A percentile compares a stretch with the other conserved stretches of the same genome.
phyloP scores from a whole-genome alignment of 2,113 vertebrate genomes.

The Dendropsophus ebraccatus region DNA sequence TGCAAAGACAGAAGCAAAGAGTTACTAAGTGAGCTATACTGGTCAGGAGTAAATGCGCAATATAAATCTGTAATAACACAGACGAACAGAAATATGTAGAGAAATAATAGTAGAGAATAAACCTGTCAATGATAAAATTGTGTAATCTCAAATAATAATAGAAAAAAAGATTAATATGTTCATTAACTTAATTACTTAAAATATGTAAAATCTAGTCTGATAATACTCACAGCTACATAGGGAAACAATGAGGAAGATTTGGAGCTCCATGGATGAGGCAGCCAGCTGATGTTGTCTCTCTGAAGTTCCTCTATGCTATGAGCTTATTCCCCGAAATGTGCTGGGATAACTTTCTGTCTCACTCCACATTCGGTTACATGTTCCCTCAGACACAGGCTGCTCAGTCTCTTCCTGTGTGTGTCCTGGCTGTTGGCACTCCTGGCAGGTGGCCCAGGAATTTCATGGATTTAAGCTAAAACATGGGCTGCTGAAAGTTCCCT shows the following conservation, averaged over 20 bases:
- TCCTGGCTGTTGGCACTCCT: conserved; percentile 25
- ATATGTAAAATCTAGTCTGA: too few relatives aligned
- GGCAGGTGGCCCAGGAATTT: conserved; percentile 24
- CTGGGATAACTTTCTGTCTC: background rate
- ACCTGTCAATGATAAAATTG: too few relatives aligned
- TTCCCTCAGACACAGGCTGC: conserved; percentile 14
- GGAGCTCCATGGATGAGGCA: background rate
- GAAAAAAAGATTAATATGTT: too few relatives aligned
- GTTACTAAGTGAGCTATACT: too few relatives aligned
- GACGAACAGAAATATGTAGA: too few relatives aligned
- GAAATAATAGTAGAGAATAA: too few relatives aligned
- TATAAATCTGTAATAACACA: too few relatives aligned
- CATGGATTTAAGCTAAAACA: background rate
- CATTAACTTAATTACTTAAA: too few relatives aligned
- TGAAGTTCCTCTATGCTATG: background rate
- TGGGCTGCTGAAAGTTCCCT: background rate
- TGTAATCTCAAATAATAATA: too few relatives aligned
- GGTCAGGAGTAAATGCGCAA: too few relatives aligned
- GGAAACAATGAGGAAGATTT: background rate
- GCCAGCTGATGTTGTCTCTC: background rate
- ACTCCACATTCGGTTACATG: background rate
- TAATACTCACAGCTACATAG: background rate
- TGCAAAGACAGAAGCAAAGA: too few relatives aligned
- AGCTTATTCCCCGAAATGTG: background rate
- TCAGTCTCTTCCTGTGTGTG: conserved; percentile 27